These are phyloP conservation scores for Zophobas morio DNA, from an alignment of 1,140 invertebrate species.

Conservation along the genomic window DNA sequence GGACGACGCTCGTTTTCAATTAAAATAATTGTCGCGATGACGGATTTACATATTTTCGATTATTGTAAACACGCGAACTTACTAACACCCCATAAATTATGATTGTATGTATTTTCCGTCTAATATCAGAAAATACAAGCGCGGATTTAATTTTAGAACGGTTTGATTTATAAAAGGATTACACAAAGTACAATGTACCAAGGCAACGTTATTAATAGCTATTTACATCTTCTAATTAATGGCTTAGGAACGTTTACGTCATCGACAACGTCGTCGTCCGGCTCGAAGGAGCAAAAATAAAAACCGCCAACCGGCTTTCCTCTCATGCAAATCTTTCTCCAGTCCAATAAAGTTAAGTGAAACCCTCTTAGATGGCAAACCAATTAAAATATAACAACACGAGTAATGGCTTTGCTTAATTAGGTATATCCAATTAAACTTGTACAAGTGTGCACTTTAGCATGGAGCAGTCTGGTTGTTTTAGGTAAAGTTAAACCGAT, in stretches of 20 bases:
- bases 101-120: conserved; percentile 6
- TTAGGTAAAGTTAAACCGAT: conserved; percentile 21
- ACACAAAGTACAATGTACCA: conserved; percentile 18
- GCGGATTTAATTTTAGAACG: conserved; percentile 16
- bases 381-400: conserved; percentile 14
- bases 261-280: too few species aligned
- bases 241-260: too few species aligned
- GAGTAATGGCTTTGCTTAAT: not conserved
- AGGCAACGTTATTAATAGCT: conserved; percentile 4
- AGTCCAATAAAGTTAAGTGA: not conserved
- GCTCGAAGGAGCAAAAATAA: not conserved
- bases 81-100: conserved; percentile 6
- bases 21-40: not conserved
- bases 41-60: conserved; percentile 12
- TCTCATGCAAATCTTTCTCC: too few species aligned
- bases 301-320: too few species aligned
- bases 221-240: conserved; percentile 15
- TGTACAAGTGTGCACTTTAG: conserved; percentile 1
- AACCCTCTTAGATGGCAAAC: not conserved
- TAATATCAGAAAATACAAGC: conserved; percentile 8
- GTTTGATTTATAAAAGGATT: conserved; percentile 37
- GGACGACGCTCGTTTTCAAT: not conserved
- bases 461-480: conserved; percentile 4
- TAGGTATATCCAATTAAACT: conserved; percentile 9
- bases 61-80: not conserved